Base-by-base conservation (phyloP, 2,113 vertebrate species). In the Entelurus aequoreus region DNA sequence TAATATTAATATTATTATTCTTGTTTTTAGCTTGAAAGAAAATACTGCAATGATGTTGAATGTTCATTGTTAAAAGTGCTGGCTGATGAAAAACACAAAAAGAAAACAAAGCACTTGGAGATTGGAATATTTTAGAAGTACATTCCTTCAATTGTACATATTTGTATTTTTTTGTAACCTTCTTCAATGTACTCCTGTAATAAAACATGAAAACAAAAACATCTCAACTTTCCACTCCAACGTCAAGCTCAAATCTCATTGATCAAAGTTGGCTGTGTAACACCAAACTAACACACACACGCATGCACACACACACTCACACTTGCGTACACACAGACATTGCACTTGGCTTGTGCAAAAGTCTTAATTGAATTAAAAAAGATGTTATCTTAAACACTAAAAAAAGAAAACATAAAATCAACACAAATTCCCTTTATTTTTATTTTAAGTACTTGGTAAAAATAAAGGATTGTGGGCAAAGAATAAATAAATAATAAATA, bases 1-100 rank as follows among this genome's bases (percentile, higher is more conserved):
- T 90, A 90, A 85, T 86, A 88, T 88, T 91, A 88, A 90, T 87
- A 80, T 88, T 91, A 90, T 89, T 90, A 88, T 90, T 90, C 82
- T 84, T 84, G 86, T 88, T 88, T 96, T 95, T 95, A 95, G 93
- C 92, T 85, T 97, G 42, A 46, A 46, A 46, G 93, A 95, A 97
- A 95, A 96, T 98, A 97, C 94, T 94, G 92, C 93, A 94, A 95
- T 91, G 97, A 93, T 95, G 94, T 94, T 96, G 95, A 86, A 77
- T 84, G 94, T 94, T 93, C 85, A 91, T 93, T 94, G 93, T 95
- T 95, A 93, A 97, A 95, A 94, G 94, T 93, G 92, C 94, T 92
- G 66, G 86, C 94, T 84, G 80, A 77, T 88, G 84, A 86, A 84
- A 86, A 90, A 90, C 84, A 87, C 76, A 91, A 42, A 42, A 3